Percentiles rank a stretch among this genome's conserved stretches.
Conservation (phyloP, 1,140 invertebrate species). For the Rhagoletis zephyria region DNA sequence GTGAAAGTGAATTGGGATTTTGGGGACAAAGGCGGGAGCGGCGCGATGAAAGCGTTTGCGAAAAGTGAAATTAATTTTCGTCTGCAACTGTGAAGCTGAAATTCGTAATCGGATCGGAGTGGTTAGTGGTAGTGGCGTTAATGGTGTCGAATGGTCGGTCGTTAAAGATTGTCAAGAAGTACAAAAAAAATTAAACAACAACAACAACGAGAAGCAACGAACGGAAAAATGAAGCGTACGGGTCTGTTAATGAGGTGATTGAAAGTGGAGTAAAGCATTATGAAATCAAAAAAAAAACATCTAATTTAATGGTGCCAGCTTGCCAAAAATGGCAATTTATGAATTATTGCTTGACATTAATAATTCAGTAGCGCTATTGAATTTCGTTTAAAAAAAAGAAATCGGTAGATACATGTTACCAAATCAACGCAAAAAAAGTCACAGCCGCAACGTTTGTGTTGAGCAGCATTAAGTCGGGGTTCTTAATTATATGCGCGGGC, state of each 20-base stretch:
- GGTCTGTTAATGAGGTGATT: conserved; percentile 23
- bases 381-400: neutral
- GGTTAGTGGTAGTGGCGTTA: neutral
- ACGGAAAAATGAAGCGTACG: neutral
- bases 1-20: conserved; percentile 30
- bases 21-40: neutral
- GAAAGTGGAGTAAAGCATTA: neutral
- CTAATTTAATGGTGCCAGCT: too few relatives aligned
- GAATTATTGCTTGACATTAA: neutral
- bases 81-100: conserved; percentile 24
- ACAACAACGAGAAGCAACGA: neutral
- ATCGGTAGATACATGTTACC: neutral
- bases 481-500: conserved; percentile 15
- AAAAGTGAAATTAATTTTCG: conserved; percentile 48
- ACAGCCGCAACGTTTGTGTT: neutral
- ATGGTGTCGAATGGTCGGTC: conserved; percentile 34
- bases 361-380: neutral
- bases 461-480: neutral
- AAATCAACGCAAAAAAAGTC: neutral
- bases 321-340: neutral
- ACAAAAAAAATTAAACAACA: neutral
- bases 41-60: neutral
- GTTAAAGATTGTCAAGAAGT: neutral
- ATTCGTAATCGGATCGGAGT: neutral
- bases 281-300: neutral